Evolutionary conservation across 2,888 invertebrate genomes (phyloP), one percentile per base, ranked within the genome.

Genomic region (Isotomurus palustris): DNA sequence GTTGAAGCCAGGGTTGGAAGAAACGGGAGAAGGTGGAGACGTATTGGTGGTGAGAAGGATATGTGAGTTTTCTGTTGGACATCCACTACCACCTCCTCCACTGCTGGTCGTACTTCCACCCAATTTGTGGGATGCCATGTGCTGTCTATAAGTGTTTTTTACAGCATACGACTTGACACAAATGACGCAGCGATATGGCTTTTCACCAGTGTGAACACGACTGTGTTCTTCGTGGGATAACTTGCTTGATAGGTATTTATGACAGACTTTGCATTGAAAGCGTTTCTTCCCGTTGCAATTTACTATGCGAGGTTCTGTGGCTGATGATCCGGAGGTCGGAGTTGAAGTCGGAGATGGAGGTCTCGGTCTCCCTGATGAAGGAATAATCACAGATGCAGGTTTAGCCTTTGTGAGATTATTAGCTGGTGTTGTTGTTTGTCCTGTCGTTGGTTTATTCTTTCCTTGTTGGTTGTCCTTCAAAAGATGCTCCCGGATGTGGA

Each of bases 261-360:
- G 58, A 38, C 61, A 61, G n/a, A 58, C 36, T 28, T 58, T 58
- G 29, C 61, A 61, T 27, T 61, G 57, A 55, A 58, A 61, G 17
- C 57, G 43, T 27, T 58, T 51, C 29, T 56, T 57, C 10, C 58
- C 55, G 25, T 58, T 54, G 22, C 51, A 53, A 53, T 49, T 61
- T 17, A 60, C 56, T 25, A 60, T 56, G 19, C 52, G 53, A 14
- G 60, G 60, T 27, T 57, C 57, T 28, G 56, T 49, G 14, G 45
- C 53, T 3, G 21, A 21, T 5, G 24, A 22, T 25, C 47, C 47
- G 29, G 17, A 4, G 8, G 54, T 4, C 2, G 47, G 28, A 38
- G 54, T 59, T 59, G 59, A 55, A 55, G 45, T 55, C 22, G 59
- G 17, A 21, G 50, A 32, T 45, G 59, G 59, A 19, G 50, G 40